Conservation (phyloP, 1,140 invertebrate species). For the Caenorhabditis briggsae region DNA sequence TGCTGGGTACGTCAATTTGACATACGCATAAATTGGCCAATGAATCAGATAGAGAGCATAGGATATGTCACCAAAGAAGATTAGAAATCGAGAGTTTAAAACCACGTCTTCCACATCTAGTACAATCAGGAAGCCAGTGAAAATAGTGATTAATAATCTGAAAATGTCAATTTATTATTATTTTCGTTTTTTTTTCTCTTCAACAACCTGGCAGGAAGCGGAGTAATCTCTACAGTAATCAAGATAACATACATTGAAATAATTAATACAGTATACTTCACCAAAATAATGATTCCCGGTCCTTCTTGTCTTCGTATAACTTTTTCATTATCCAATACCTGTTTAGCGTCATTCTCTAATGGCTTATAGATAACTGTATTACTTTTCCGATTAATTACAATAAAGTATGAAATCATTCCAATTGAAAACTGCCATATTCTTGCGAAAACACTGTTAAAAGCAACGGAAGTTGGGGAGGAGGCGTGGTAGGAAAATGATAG, state of each 20-base stretch:
- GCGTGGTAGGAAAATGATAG: not conserved
- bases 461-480: not conserved
- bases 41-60: conserved; percentile 14
- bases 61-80: not conserved
- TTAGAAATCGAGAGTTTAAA: not conserved
- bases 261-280: not conserved
- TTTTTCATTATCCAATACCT: too few species aligned
- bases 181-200: not conserved
- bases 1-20: not conserved
- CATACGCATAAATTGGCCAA: conserved; percentile 24
- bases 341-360: too few species aligned
- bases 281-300: not conserved
- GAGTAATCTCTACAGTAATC: not conserved
- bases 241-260: not conserved
- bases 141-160: not conserved
- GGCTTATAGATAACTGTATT: too few species aligned
- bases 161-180: not conserved
- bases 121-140: not conserved
- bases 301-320: not conserved
- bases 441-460: conserved; percentile 8
- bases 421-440: not conserved
- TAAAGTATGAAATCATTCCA: not conserved
- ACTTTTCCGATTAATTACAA: not conserved
- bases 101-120: not conserved
- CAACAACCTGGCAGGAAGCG: not conserved